phyloP scores from a whole-genome alignment of 2,888 invertebrate species.

The Diploptera punctata region DNA sequence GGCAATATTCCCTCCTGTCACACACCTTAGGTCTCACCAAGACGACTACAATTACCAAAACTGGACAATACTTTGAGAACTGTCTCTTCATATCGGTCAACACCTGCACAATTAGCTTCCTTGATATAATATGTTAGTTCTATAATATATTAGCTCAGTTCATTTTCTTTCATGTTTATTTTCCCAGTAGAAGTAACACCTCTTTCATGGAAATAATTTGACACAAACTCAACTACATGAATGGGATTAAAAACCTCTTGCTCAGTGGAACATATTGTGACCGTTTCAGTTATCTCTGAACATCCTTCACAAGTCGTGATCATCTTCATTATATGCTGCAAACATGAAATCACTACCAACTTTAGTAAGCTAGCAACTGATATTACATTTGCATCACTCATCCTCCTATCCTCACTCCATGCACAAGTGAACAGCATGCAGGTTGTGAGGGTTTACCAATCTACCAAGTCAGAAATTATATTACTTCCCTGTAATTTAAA shows the following conservation, averaged over 20 bases:
- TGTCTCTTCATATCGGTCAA: background rate
- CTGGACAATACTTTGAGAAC: background rate
- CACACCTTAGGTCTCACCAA: too few species aligned
- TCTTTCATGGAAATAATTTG: too few species aligned
- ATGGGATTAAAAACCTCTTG: background rate
- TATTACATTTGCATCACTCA: background rate
- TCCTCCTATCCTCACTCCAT: background rate
- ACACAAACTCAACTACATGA: background rate
- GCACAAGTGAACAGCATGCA: background rate
- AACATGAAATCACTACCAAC: background rate
- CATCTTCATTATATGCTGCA: background rate
- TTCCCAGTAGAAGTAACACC: too few species aligned
- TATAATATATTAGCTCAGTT: background rate
- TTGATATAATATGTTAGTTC: too few species aligned
- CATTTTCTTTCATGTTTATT: background rate
- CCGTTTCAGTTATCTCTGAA: background rate
- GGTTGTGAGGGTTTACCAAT: background rate
- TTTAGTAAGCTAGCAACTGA: background rate
- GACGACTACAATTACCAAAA: too few species aligned
- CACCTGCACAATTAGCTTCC: background rate
- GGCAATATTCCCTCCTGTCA: too few species aligned
- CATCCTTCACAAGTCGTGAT: background rate
- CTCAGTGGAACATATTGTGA: background rate
- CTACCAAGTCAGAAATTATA: background rate
- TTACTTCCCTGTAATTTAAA: too few species aligned